Conservation (phyloP, 2,888 invertebrate species). For the Oeneis ivallda region DNA sequence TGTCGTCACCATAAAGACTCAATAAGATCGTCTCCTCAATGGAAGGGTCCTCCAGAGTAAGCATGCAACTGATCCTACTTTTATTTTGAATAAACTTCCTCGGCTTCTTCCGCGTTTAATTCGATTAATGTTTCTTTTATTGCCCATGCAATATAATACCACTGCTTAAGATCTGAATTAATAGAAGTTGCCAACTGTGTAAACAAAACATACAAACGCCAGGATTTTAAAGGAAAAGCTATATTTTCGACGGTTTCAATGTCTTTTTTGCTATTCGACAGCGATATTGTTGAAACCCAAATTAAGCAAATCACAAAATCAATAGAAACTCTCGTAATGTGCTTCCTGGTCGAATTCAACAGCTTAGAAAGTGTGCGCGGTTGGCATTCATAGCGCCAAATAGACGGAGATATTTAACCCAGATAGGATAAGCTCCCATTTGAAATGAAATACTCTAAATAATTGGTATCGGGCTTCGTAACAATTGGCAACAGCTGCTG, state of each 20-base stretch:
- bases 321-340: neutral
- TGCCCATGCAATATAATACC: conserved; percentile 16
- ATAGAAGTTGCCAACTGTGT: conserved; percentile 8
- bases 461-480: neutral
- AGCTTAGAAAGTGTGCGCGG: neutral
- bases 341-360: neutral
- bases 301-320: too few species aligned
- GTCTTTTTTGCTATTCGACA: neutral
- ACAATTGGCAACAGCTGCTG: neutral
- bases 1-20: neutral
- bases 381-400: conserved; percentile 1
- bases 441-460: neutral
- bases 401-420: neutral
- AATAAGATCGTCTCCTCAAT: neutral
- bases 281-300: too few species aligned
- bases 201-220: neutral
- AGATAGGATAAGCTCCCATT: neutral
- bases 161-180: neutral
- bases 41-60: neutral
- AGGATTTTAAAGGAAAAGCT: neutral
- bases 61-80: neutral
- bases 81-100: conserved; percentile 13
- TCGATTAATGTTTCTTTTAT: conserved; percentile 10
- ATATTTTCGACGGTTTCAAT: neutral
- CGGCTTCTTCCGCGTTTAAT: conserved; percentile 3